These are phyloP conservation scores for Alauda arvensis DNA, from an alignment of 2,797 vertebrate genomes.

Conservation along the genomic window DNA sequence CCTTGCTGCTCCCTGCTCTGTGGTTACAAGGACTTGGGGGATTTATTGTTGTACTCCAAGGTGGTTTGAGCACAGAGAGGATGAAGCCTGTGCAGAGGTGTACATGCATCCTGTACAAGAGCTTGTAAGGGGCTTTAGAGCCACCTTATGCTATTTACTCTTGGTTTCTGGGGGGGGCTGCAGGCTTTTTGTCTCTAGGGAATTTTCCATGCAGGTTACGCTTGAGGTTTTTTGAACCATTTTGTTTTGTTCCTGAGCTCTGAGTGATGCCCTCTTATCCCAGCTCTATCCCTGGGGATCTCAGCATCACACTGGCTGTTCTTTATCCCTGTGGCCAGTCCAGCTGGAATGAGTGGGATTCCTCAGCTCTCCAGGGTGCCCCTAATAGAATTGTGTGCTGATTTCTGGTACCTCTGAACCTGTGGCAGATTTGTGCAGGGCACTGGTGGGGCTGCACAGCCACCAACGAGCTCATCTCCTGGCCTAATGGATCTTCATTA, in stretches of 20 bases:
- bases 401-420: not conserved
- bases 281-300: not conserved
- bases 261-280: not conserved
- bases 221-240: not conserved
- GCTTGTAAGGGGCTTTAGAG: not conserved
- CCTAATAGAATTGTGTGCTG: not conserved
- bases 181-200: not conserved
- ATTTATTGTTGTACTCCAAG: not conserved
- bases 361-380: not conserved
- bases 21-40: not conserved
- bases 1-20: not conserved
- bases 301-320: not conserved
- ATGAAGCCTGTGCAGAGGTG: not conserved
- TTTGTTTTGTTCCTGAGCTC: not conserved
- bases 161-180: not conserved
- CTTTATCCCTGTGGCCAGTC: not conserved
- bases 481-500: not conserved
- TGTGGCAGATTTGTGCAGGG: not conserved
- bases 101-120: rapidly evolving
- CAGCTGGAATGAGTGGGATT: not conserved
- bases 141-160: not conserved
- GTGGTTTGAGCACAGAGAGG: not conserved
- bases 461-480: not conserved
- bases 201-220: not conserved
- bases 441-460: not conserved